phyloP scores from a whole-genome alignment of 2,797 vertebrate species.

The Iguana delicatissima region DNA sequence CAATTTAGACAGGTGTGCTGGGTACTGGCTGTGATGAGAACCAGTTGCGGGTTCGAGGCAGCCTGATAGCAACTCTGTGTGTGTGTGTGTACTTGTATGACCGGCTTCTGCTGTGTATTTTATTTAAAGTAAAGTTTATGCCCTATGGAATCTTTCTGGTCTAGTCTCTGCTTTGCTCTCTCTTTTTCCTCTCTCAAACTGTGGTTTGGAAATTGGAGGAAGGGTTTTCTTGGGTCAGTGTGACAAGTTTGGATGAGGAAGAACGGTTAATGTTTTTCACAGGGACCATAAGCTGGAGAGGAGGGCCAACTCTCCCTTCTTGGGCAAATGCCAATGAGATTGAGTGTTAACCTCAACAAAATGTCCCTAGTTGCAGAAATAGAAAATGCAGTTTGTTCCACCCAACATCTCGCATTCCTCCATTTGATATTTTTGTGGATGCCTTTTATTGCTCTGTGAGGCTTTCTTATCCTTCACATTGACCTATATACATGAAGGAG shows the following conservation, averaged over 20 bases:
- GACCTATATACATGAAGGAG: neutral
- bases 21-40: slow-evolving; percentile 43
- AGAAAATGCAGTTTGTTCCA: neutral
- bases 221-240: neutral
- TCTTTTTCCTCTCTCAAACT: neutral
- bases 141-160: neutral
- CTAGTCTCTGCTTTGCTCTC: neutral
- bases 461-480: neutral
- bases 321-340: neutral
- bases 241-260: neutral
- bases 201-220: neutral
- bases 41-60: slow-evolving; percentile 30
- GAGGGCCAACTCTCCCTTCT: neutral
- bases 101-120: slow-evolving; percentile 48
- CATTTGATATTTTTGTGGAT: neutral
- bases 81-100: slow-evolving; percentile 24
- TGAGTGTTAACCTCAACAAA: neutral
- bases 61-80: slow-evolving; percentile 5
- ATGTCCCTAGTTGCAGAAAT: neutral
- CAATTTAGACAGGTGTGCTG: neutral
- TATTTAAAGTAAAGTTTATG: slow-evolving; percentile 54
- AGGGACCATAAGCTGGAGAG: neutral
- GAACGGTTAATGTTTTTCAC: neutral
- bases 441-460: neutral
- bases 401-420: neutral